Conservation (phyloP, 2,113 vertebrate genomes). For the pig (Sus scrofa) region T2T-Sscrofa CM000827.6:88633501-88634000, state of each 20-base stretch:
- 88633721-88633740: background rate
- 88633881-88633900: background rate
- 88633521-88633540: constrained; percentile 84
- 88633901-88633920: no score
- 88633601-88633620: background rate
- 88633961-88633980: no score
- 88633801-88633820: background rate
- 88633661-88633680: background rate
- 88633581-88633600: constrained; percentile 13
- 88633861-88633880: background rate
- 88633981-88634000: no score
- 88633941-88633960: no score
- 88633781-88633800: background rate
- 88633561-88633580: constrained; percentile 87
- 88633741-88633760: background rate
- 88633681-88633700: background rate
- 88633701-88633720: background rate
- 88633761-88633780: background rate
- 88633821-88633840: background rate
- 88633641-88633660: background rate
- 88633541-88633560: constrained; percentile 84
- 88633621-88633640: background rate
- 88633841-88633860: background rate
- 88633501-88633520: constrained; percentile 67
- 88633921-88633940: no score